Conservation (phyloP, 2,797 vertebrate genomes). For the Naso thynnoides region DNA sequence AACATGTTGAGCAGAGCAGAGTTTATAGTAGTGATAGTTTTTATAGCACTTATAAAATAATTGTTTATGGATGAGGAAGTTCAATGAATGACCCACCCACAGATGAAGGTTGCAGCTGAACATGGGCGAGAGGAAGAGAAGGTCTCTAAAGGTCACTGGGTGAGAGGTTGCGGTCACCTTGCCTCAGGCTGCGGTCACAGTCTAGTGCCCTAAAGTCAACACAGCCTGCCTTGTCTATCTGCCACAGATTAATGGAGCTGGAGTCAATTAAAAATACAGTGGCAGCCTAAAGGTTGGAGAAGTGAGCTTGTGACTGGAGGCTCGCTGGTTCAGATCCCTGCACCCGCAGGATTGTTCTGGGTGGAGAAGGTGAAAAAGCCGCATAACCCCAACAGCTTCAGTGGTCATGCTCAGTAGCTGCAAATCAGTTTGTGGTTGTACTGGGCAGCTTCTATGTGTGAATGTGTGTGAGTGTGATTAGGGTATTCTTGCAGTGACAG, state of each 20-base stretch:
- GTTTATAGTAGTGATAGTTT: constrained; percentile 22
- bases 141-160: constrained; percentile 49
- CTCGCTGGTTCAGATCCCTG: too few species aligned
- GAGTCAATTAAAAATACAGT: constrained; percentile 31
- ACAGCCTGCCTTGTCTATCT: constrained; percentile 31
- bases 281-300: too few species aligned
- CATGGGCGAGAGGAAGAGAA: background rate
- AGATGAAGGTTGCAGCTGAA: constrained; percentile 16
- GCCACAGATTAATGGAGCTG: constrained; percentile 20
- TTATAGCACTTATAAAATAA: constrained; percentile 21
- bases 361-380: too few species aligned
- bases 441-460: too few species aligned
- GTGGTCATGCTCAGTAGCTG: too few species aligned
- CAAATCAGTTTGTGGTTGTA: too few species aligned
- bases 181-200: constrained; percentile 51
- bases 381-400: too few species aligned
- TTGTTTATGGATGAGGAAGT: constrained; percentile 27
- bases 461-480: too few species aligned
- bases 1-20: background rate
- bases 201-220: constrained; percentile 47
- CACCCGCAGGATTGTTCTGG: too few species aligned
- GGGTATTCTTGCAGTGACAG: too few species aligned
- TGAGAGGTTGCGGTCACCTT: constrained; percentile 55
- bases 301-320: too few species aligned
- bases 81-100: constrained; percentile 5